Base-by-base conservation (phyloP, 2,888 invertebrate genomes). In the Resseliella maxima region DNA sequence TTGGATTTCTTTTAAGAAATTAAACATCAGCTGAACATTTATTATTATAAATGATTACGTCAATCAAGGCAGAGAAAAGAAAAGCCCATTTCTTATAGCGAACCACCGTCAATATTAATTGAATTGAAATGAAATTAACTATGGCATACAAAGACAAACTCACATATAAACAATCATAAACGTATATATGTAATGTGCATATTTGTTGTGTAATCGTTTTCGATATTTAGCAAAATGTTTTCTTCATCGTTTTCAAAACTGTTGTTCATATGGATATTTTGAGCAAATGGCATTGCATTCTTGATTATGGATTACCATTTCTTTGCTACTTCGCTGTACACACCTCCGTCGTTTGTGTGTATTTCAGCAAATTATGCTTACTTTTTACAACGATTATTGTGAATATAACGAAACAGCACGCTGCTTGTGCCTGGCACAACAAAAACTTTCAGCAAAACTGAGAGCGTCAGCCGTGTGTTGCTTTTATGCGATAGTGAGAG, bases 41-140 rank as follows among this genome's bases (percentile, higher is more conserved):
- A 72, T 72, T 35, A 72, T 72, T 72, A 72, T 72, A 72, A 72
- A 72, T 72, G 72, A 72, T 72, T 72, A 72, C 72, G 72, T 72
- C 72, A 72, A 72, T 72, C 72, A 72, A 72, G 72, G 12, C 31
- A 18, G 31, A 72, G 31, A 31, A 31, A 72, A 72, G 2, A 15
- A 31, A 18, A 50, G 18, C 12, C 35, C 27, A 31, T 72, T 72
- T 72, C 72, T 72, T 35, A 72, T 15, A 1, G 15, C 27, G 72
- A 0, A 35, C 31, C 72, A 35, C 31, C 27, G 31, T 72, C 72
- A 15, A 18, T 18, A 3, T 59, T 6, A 50, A 72, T 50, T 50
- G 46, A 72, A 72, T 35, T 72, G 72, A 72, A 72, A 31, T 35
- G 35, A 31, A 72, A 72, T 72, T 72, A 72, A 72, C 31, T 35